Percentiles rank a stretch among this genome's conserved stretches.
Conservation (phyloP, 1,140 invertebrate genomes). For the Nymphalis io region DNA sequence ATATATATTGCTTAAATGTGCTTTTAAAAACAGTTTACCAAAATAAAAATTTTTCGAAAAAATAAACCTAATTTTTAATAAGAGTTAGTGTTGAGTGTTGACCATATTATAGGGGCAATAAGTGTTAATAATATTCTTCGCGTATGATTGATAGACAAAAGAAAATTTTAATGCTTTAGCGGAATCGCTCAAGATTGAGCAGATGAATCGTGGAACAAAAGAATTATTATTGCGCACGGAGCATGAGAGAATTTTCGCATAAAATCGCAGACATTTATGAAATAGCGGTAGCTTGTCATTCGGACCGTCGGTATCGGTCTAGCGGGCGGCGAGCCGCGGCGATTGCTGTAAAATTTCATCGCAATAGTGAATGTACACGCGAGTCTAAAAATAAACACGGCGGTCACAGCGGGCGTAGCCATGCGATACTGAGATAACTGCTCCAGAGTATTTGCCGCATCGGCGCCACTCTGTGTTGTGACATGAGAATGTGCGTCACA, state of each 20-base stretch:
- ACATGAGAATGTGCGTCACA: slow-evolving; percentile 56
- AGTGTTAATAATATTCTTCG: no score
- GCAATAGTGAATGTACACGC: slow-evolving; percentile 72
- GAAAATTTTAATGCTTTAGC: not conserved
- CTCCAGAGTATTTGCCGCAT: slow-evolving; percentile 55
- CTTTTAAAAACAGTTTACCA: not conserved
- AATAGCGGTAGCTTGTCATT: slow-evolving; percentile 72
- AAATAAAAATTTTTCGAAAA: not conserved
- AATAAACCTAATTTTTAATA: not conserved
- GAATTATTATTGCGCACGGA: slow-evolving; percentile 60
- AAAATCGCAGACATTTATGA: slow-evolving; percentile 74
- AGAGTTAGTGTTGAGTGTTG: no score
- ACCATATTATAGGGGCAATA: no score
- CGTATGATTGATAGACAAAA: not conserved
- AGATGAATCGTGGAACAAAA: slow-evolving; percentile 47
- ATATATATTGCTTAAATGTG: not conserved
- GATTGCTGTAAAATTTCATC: slow-evolving; percentile 73
- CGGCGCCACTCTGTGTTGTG: slow-evolving; percentile 52
- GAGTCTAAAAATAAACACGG: slow-evolving; percentile 75
- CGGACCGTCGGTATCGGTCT: slow-evolving; percentile 60
- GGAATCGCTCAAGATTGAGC: slow-evolving; percentile 16
- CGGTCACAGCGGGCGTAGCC: slow-evolving; percentile 64
- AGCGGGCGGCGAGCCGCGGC: slow-evolving; percentile 61
- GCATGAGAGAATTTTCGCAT: slow-evolving; percentile 58
- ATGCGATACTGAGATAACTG: slow-evolving; percentile 72